These are phyloP conservation scores for Ophion ellenae DNA, from an alignment of 2,888 invertebrate genomes.

Conservation along the genomic window DNA sequence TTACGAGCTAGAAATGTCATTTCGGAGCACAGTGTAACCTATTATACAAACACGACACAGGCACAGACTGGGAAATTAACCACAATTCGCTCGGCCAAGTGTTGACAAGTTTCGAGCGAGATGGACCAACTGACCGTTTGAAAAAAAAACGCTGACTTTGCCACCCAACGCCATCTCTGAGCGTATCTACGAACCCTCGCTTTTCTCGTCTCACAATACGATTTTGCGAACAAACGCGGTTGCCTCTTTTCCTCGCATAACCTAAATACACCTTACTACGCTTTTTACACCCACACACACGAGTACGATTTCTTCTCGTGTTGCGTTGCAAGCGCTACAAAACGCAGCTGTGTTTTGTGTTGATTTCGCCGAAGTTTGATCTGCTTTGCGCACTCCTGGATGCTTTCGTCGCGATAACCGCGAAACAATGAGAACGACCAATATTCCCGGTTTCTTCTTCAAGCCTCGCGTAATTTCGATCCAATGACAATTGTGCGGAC, in stretches of 20 bases:
- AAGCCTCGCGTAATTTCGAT: neutral
- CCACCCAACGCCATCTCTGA: constrained; percentile 9
- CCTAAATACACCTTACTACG: no score
- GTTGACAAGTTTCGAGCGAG: constrained; percentile 41
- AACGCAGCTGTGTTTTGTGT: neutral
- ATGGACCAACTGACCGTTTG: constrained; percentile 24
- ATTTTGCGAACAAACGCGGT: constrained; percentile 16
- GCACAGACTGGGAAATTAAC: constrained; percentile 74
- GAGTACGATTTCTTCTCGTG: no score
- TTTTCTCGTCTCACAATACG: neutral
- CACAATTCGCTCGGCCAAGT: constrained; percentile 65
- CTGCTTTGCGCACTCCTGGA: neutral
- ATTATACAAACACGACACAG: constrained; percentile 82
- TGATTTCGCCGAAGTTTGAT: neutral
- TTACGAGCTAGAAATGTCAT: constrained; percentile 80
- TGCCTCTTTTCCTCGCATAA: no score
- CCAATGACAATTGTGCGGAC: neutral
- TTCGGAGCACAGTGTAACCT: constrained; percentile 81
- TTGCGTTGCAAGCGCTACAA: no score
- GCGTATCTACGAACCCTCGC: neutral
- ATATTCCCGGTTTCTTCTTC: neutral
- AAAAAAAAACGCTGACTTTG: constrained; percentile 12
- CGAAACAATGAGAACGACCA: neutral
- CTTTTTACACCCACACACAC: no score
- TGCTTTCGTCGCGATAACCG: no score